A percentile compares a stretch with the other conserved stretches of the same genome.
Conservation (phyloP, 1,140 invertebrate species). For the Dolichoris vasculosae region DNA sequence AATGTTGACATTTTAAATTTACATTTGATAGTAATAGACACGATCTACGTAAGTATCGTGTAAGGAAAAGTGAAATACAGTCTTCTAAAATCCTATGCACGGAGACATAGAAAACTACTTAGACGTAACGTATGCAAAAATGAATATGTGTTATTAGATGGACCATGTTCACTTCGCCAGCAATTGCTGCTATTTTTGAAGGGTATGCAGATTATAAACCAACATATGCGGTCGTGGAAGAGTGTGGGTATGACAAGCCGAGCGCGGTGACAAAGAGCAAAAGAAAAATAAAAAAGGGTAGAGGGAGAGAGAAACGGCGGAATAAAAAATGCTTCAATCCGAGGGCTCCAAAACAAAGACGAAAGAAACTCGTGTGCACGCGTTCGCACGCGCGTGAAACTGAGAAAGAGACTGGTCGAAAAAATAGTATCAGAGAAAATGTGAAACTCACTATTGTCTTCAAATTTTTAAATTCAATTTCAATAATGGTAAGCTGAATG, state of each 20-base stretch:
- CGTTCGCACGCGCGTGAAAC: neutral
- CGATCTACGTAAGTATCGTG: neutral
- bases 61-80: neutral
- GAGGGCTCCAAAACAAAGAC: conserved; percentile 20
- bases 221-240: conserved; percentile 48
- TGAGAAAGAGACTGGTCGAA: neutral
- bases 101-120: neutral
- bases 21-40: neutral
- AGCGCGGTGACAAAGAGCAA: conserved; percentile 29
- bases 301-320: conserved; percentile 10
- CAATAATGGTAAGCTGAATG: no score
- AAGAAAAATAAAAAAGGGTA: neutral
- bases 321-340: neutral
- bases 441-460: no score
- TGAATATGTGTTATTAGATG: neutral
- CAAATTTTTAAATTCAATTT: no score
- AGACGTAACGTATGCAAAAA: neutral
- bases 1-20: neutral
- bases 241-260: conserved; percentile 46
- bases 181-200: conserved; percentile 30
- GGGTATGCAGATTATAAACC: conserved; percentile 54
- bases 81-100: neutral
- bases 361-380: neutral
- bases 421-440: neutral
- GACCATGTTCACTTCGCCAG: neutral